Evolutionary conservation across 1,140 invertebrate genomes (phyloP).

Genomic region (Marisa cornuarietis): DNA sequence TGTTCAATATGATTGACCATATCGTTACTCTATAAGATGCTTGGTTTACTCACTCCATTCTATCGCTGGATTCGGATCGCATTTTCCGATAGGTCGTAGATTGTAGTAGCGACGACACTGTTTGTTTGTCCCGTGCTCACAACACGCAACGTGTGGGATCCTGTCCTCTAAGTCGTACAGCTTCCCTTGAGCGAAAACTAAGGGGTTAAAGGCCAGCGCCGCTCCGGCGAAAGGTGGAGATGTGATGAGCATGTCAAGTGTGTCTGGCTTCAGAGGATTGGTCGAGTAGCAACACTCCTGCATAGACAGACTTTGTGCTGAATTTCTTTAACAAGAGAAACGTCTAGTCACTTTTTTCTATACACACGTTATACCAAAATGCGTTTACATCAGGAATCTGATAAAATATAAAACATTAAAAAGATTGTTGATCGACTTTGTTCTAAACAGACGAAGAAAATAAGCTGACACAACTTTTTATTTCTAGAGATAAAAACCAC

Average conservation of each 20-base stretch:
- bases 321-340: no score
- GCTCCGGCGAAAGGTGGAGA: neutral
- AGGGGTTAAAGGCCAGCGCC: neutral
- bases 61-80: neutral
- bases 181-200: neutral
- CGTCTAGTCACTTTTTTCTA: no score
- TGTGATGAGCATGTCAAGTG: neutral
- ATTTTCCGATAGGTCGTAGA: neutral
- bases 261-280: neutral
- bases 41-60: neutral
- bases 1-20: neutral
- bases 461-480: no score
- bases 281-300: constrained; percentile 1
- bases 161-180: neutral
- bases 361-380: no score
- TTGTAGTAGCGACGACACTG: neutral
- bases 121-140: neutral
- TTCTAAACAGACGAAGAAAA: no score
- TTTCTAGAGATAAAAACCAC: no score
- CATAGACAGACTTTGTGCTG: neutral
- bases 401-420: no score
- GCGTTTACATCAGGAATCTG: no score
- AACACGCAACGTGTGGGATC: neutral
- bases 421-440: no score
- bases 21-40: neutral